A percentile compares a stretch with the other conserved stretches of the same genome.
These are phyloP conservation scores for Calephelis nemesis DNA, from an alignment of 1,140 invertebrate species.

Conservation along the genomic window DNA sequence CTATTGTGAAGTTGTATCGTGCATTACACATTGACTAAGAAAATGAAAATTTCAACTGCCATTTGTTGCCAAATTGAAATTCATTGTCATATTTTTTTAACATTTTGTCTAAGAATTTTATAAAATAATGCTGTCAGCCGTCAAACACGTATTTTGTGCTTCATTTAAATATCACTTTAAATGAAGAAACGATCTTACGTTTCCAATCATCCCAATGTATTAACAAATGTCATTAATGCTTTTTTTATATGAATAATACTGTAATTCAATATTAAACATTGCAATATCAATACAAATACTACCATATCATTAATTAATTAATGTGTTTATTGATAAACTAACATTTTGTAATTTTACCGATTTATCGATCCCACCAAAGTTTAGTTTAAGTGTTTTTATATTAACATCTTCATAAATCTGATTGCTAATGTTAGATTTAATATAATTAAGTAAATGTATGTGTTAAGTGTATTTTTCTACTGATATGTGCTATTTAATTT, in stretches of 20 bases:
- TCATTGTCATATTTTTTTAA: neutral
- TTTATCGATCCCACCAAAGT: constrained; percentile 76
- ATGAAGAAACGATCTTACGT: no score
- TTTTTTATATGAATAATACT: constrained; percentile 3
- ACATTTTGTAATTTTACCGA: constrained; percentile 48
- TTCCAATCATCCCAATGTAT: no score
- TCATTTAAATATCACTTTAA: neutral
- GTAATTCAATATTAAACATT: neutral
- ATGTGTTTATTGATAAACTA: constrained; percentile 12
- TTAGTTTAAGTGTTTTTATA: constrained; percentile 70
- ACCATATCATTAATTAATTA: constrained; percentile 6
- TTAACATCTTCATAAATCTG: constrained; percentile 31
- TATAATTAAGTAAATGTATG: constrained; percentile 14
- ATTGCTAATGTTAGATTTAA: constrained; percentile 20
- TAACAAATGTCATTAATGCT: neutral
- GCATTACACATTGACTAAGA: no score
- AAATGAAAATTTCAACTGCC: neutral
- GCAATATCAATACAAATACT: neutral
- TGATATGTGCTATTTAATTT: constrained; percentile 11
- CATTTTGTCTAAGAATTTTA: neutral
- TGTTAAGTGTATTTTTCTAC: constrained; percentile 48
- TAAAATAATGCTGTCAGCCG: neutral
- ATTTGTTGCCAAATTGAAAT: neutral
- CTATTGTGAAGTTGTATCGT: no score
- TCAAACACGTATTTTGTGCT: neutral